Evolutionary conservation across 2,797 vertebrate genomes (phyloP).

Genomic region (Cichlasoma orientale): DNA sequence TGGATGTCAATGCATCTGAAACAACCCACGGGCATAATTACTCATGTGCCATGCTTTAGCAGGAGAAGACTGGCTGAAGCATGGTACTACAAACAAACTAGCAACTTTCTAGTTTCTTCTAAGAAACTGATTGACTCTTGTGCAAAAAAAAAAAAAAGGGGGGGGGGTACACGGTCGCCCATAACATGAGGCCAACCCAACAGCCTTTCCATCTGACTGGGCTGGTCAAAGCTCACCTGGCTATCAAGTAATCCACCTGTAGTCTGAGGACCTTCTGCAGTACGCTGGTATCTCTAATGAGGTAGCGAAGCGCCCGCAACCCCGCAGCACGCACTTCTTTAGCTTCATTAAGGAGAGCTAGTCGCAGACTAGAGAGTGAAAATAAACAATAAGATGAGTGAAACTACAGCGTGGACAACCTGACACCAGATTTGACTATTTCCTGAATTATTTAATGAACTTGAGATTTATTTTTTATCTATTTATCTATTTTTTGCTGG

Average conservation of each 20-base stretch:
- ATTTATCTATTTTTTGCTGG: not conserved
- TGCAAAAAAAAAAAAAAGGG: not conserved
- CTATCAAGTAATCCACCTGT: conserved; percentile 98
- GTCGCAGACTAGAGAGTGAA: conserved; percentile 84
- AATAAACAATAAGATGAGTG: conserved; percentile 11
- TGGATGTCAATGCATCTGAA: conserved; percentile 98
- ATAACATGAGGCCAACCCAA: not conserved
- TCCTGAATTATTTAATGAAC: not conserved
- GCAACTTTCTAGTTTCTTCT: not conserved
- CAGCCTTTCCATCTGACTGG: not conserved
- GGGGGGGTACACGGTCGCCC: not conserved
- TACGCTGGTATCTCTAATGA: conserved; percentile 92
- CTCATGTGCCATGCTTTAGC: not conserved
- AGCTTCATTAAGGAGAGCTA: conserved; percentile 97
- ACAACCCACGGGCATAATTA: conserved; percentile 28
- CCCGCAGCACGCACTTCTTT: conserved; percentile 98
- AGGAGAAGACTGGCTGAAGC: conserved; percentile 10
- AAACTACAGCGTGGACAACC: not conserved
- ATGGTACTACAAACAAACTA: not conserved
- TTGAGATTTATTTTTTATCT: too few relatives aligned
- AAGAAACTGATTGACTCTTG: not conserved
- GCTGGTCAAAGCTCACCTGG: conserved; percentile 83
- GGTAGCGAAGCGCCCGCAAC: conserved; percentile 94
- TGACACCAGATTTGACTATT: not conserved
- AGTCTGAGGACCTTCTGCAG: conserved; percentile 96